Conservation (phyloP, 2,888 invertebrate genomes). For the Acanthosepion pharaonis region DNA sequence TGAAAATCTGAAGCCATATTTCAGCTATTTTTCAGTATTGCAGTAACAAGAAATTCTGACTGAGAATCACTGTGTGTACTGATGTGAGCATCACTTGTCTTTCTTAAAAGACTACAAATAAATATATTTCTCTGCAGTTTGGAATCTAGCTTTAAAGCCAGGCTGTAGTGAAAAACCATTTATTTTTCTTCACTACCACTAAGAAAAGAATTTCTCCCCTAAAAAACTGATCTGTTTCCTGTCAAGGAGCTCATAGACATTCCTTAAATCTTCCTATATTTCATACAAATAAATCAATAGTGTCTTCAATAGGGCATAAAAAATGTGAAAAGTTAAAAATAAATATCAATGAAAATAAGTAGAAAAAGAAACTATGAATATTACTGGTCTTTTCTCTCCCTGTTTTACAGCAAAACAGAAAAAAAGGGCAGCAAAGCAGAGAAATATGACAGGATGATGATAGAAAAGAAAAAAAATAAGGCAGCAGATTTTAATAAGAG, state of each 20-base stretch:
- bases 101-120: not conserved
- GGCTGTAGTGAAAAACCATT: not conserved
- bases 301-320: not conserved
- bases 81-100: no score
- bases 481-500: no score
- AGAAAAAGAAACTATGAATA: not conserved
- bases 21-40: no score
- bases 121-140: constrained; percentile 3
- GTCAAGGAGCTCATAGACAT: constrained; percentile 16
- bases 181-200: not conserved
- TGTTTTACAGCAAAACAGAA: not conserved
- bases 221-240: not conserved
- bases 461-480: not conserved
- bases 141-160: not conserved
- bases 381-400: not conserved
- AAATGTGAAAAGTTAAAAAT: not conserved
- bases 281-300: not conserved
- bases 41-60: no score
- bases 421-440: not conserved
- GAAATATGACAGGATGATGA: not conserved
- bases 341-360: not conserved
- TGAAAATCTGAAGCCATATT: no score
- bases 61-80: no score
- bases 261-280: constrained; percentile 1
- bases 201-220: not conserved